Evolutionary conservation across 2,113 vertebrate genomes (phyloP).

Genomic region (Pimephales promelas): DNA sequence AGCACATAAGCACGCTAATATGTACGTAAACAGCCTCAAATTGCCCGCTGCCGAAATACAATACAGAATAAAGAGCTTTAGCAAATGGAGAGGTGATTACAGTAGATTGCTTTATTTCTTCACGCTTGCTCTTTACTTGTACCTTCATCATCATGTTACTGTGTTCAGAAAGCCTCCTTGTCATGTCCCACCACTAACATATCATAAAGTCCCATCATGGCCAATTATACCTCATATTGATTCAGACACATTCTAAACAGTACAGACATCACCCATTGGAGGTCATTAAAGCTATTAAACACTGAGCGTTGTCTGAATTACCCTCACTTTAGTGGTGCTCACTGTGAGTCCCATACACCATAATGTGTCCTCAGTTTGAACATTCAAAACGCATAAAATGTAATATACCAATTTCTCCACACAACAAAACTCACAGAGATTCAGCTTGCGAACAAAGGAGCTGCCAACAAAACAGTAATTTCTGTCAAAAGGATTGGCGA

Average conservation of each 20-base stretch:
- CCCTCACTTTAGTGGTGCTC: conserved; percentile 51
- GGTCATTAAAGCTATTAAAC: conserved; percentile 63
- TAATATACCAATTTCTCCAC: conserved; percentile 53
- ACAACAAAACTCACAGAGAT: conserved; percentile 55
- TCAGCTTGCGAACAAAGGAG: conserved; percentile 60
- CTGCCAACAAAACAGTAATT: conserved; percentile 38
- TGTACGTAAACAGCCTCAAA: conserved; percentile 59
- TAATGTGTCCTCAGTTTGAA: conserved; percentile 60
- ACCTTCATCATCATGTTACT: conserved; percentile 56
- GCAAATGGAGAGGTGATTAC: conserved; percentile 71
- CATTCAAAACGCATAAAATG: conserved; percentile 58
- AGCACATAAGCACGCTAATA: conserved; percentile 58
- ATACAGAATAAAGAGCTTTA: conserved; percentile 63
- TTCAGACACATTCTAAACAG: conserved; percentile 67
- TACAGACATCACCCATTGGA: conserved; percentile 57
- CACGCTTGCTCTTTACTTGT: conserved; percentile 66
- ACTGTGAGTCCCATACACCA: conserved; percentile 55
- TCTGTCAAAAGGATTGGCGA: conserved; percentile 45
- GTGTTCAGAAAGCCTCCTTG: conserved; percentile 65
- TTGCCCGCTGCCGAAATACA: conserved; percentile 61
- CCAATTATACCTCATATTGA: conserved; percentile 72
- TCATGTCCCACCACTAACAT: conserved; percentile 66
- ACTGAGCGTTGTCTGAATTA: conserved; percentile 63
- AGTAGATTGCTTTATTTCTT: conserved; percentile 63
- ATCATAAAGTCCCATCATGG: conserved; percentile 75